A percentile compares a stretch with the other conserved stretches of the same genome.
Conservation (phyloP, 1,140 invertebrate species). For the Formica selysi region DNA sequence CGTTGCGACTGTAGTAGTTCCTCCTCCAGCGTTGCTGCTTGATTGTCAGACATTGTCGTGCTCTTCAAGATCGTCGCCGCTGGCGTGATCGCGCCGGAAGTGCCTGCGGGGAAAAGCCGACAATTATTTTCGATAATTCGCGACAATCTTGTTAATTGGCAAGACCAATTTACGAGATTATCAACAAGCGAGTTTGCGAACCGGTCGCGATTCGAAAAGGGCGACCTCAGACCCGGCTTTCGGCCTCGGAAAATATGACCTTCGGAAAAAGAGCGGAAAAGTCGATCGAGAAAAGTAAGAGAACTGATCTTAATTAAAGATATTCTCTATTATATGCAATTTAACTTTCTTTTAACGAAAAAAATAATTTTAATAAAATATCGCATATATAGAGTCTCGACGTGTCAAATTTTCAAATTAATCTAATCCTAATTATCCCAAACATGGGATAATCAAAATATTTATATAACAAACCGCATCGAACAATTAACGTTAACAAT, state of each 20-base stretch:
- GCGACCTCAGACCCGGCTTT: conserved; percentile 64
- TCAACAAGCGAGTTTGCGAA: conserved; percentile 30
- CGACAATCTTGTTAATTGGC: background rate
- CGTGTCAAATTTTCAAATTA: background rate
- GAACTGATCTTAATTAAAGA: background rate
- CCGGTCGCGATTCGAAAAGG: conserved; percentile 30
- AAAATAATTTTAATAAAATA: background rate
- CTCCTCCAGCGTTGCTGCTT: conserved; percentile 16
- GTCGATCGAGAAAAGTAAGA: background rate
- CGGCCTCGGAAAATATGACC: conserved; percentile 73
- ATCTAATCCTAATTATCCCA: too few relatives aligned
- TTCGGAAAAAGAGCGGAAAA: conserved; percentile 51
- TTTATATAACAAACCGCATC: background rate
- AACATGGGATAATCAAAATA: background rate
- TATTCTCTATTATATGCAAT: background rate
- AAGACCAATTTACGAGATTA: background rate
- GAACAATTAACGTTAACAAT: background rate
- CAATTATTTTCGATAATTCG: background rate
- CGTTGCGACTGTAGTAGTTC: conserved; percentile 32
- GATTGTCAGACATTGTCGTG: background rate
- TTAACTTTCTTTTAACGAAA: background rate
- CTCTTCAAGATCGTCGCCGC: conserved; percentile 39
- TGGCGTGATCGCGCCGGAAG: conserved; percentile 58
- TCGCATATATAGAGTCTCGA: background rate
- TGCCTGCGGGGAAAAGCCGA: conserved; percentile 1